A percentile compares a stretch with the other conserved stretches of the same genome.
These are phyloP conservation scores for Sebastes fasciatus DNA, from an alignment of 2,113 vertebrate species.

Conservation along the genomic window DNA sequence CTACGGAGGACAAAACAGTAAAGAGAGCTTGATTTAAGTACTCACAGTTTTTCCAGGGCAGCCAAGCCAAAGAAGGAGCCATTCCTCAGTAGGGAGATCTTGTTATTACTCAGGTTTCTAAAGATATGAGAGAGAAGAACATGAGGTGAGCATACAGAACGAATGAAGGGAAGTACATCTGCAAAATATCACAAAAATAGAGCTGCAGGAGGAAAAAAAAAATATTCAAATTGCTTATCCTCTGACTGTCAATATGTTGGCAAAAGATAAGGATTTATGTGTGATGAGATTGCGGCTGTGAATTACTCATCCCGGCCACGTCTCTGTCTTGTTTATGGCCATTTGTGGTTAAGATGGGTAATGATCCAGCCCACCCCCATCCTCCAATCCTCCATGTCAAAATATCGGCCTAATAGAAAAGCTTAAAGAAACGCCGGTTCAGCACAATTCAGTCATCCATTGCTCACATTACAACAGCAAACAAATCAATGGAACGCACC, in stretches of 20 bases:
- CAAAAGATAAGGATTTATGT: conserved; percentile 61
- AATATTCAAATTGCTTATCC: conserved; percentile 51
- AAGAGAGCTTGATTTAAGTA: conserved; percentile 72
- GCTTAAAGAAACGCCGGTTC: conserved; percentile 53
- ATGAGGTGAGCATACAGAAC: conserved; percentile 41
- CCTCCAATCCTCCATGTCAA: conserved; percentile 47
- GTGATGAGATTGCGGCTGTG: conserved; percentile 54
- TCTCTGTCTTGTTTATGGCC: conserved; percentile 66
- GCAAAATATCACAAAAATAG: conserved; percentile 41
- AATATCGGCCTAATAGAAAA: conserved; percentile 58
- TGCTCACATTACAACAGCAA: conserved; percentile 54
- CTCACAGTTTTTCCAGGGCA: conserved; percentile 90
- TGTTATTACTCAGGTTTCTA: conserved; percentile 92
- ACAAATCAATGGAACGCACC: conserved; percentile 73
- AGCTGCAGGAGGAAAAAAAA: conserved; percentile 29
- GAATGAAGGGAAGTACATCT: conserved; percentile 8
- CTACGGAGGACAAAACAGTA: conserved; percentile 56
- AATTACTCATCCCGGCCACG: conserved; percentile 62
- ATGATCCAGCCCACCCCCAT: conserved; percentile 44
- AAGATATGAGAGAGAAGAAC: conserved; percentile 46
- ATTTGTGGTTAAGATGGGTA: conserved; percentile 63
- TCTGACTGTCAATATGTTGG: conserved; percentile 59
- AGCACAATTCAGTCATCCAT: conserved; percentile 69
- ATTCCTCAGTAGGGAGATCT: conserved; percentile 88
- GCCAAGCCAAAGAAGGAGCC: conserved; percentile 87